Base-by-base conservation (phyloP, 2,888 invertebrate species). In the Orchesella flavescens region DNA sequence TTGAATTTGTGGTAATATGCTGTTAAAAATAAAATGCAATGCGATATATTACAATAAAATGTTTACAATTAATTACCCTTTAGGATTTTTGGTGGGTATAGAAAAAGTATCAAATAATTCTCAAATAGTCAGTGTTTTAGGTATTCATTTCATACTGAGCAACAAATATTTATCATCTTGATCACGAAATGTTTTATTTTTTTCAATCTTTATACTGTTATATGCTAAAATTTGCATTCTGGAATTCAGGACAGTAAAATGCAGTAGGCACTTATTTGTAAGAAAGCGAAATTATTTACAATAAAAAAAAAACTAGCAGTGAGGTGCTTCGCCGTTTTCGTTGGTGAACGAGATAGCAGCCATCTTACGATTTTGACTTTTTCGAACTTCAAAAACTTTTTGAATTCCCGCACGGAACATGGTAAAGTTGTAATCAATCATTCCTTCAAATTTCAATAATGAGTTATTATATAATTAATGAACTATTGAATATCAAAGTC, bases 351-450 rank as follows among this genome's bases (percentile, higher is more conserved):
- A 76, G 17, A 72, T 77, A 15, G 86, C 85, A 15, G 84, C 77
- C 69, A 84, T 24, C 61, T 83, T 75, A 5, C 85, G 69, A 49
- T 80, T 87, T 74, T 87, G 87, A 65, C 81, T 88, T 65, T 88
- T 87, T 1, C 89, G 85, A 9, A 92, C 89, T 76, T 97, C 97
- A 91, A 99, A 98, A 23, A 99, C 97, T 91, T 97, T 96, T 89
- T 97, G 96, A 88, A 99, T 98, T 17, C 97, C 98, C 90, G 97
- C 94, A 55, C 98, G 95, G 91, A 99, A 98, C 91, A 97, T 97
- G 87, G 97, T 92, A 90, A 99, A 99, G 91, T 99, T 99, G 91
- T 98, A 99, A 91, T 99, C 98, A 89, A 99, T 99, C 74, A 99
- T 94, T 89, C 97, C 96, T 97, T 91, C 5, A 92, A 92, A 87